These are phyloP conservation scores for Xenopus tropicalis DNA, from an alignment of 2,113 vertebrate species.

Conservation along the genomic window DNA sequence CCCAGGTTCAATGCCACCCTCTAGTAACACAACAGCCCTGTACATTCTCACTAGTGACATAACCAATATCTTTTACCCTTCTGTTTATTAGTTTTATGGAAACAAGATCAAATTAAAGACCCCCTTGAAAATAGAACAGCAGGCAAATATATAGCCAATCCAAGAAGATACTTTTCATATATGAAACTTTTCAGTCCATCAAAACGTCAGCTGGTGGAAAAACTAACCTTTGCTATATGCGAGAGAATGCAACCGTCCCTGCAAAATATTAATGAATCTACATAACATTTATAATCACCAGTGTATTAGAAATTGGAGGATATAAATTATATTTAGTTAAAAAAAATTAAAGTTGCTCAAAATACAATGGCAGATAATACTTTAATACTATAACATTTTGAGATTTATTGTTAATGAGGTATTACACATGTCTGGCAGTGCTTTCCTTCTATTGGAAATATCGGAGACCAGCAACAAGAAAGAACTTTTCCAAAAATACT, in stretches of 20 bases:
- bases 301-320: conserved; percentile 60
- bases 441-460: conserved; percentile 87
- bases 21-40: background rate
- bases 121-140: background rate
- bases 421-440: conserved; percentile 70
- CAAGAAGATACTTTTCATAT: background rate
- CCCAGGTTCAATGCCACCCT: background rate
- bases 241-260: background rate
- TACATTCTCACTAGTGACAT: background rate
- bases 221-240: background rate
- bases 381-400: conserved; percentile 70
- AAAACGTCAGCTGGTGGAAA: background rate
- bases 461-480: conserved; percentile 93
- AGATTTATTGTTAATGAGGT: conserved; percentile 84
- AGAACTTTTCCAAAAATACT: conserved; percentile 99
- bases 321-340: conserved; percentile 73
- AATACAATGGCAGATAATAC: conserved; percentile 71
- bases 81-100: background rate
- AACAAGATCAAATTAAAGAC: background rate
- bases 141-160: background rate
- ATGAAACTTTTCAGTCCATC: background rate
- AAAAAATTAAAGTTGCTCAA: conserved; percentile 74
- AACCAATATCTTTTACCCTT: background rate
- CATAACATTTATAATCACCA: conserved; percentile 10
- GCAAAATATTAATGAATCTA: conserved; percentile 28